Evolutionary conservation across 2,888 invertebrate genomes (phyloP).

Genomic region (Sisyra nigra): DNA sequence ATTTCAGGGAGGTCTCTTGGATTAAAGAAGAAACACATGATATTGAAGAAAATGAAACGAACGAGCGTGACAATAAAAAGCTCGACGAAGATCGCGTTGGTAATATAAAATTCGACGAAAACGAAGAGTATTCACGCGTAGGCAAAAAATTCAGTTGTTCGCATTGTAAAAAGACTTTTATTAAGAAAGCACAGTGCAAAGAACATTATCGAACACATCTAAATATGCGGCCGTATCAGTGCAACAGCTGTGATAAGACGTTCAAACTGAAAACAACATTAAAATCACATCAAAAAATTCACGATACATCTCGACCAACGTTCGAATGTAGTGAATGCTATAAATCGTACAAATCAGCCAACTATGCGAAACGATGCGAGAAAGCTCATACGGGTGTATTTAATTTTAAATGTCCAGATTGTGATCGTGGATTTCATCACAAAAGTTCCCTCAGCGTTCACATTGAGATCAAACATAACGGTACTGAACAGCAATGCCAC

Average conservation of each 20-base stretch:
- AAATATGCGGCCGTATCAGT: conserved; percentile 1
- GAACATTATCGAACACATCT: conserved; percentile 3
- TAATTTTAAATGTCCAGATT: conserved; percentile 24
- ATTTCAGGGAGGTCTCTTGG: conserved; percentile 5
- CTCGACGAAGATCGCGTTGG: not conserved
- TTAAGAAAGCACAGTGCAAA: not conserved
- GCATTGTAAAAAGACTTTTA: conserved; percentile 1
- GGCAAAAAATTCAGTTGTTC: conserved; percentile 1
- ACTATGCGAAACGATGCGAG: conserved; percentile 10
- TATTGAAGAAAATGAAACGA: not conserved
- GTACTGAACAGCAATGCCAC: conserved; percentile 30
- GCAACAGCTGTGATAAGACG: conserved; percentile 3
- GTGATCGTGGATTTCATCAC: conserved; percentile 27
- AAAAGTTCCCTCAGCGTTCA: conserved; percentile 29
- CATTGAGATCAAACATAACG: conserved; percentile 25
- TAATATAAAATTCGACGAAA: conserved; percentile 5
- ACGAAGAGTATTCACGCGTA: conserved; percentile 2
- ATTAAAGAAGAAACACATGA: conserved; percentile 7
- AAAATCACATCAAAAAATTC: not conserved
- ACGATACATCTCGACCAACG: conserved; percentile 1
- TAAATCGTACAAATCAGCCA: not conserved
- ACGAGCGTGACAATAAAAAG: too few species aligned
- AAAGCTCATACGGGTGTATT: conserved; percentile 9
- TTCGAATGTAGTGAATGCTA: conserved; percentile 2
- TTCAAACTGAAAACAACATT: conserved; percentile 4